Evolutionary conservation across 2,797 vertebrate genomes (phyloP), one percentile per base, ranked within the genome.

Genomic region (Microchirus variegatus): DNA sequence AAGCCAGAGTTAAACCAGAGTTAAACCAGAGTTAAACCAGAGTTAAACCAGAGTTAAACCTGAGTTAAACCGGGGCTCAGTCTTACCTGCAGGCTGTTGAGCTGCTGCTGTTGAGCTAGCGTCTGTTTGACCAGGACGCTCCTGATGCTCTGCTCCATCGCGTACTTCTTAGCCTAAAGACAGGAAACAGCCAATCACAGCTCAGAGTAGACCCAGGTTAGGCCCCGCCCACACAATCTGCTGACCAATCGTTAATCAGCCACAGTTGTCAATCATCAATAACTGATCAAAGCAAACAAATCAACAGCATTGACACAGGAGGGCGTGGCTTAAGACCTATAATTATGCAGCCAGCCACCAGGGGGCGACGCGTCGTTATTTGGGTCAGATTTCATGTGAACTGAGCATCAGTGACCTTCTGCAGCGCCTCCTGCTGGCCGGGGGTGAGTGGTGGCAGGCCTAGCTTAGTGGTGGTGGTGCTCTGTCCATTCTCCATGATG

Each of bases 101-200:
- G 92, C 88, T 96, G 95, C 85, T 97, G 96, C 65, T 96, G 96
- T 84, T 97, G 96, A 10, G 94, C 95, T 58, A 98, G 92, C 18
- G 95, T 96, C 88, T 97, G 96, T 66, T 97, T 98, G 76, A 96
- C 94, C 83, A 98, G 86, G 60, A 97, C 96, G 0, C 95, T 97
- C 91, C 94, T 97, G 90, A 98, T 97, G 80, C 96, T 98, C 90
- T 98, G 96, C 80, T 98, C 96, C 96, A 98, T 98, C 4, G 96
- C 96, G 15, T 98, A 98, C 76, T 98, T 98, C 92, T 97, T 98
- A 10, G 96, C 96, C 96, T 98, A 67, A 0, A 64, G 63, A 77
- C 73, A 61, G 78, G 50, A 73, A 31, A 56, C 22, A 80, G 12
- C 57, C 31, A 57, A 46, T 67, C 53, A 58, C 43, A 52, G 19